A percentile compares a stretch with the other conserved stretches of the same genome.
phyloP scores from a whole-genome alignment of 2,888 invertebrate genomes.

The Chrysotoxum bicinctum region DNA sequence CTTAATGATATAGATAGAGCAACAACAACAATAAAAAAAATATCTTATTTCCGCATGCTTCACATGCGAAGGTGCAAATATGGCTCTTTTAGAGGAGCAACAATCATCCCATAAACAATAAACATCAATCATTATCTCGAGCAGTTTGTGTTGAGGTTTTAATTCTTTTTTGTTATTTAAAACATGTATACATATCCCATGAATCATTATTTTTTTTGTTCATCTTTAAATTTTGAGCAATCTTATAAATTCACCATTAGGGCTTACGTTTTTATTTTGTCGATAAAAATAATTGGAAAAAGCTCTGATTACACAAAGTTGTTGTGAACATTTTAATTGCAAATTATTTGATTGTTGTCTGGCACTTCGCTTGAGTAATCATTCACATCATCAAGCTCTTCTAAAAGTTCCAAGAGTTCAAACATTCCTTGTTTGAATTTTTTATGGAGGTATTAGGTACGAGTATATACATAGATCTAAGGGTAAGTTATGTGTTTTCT shows the following conservation, averaged over 20 bases:
- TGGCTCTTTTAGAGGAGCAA: background rate
- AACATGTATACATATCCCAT: background rate
- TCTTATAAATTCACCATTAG: background rate
- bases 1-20: background rate
- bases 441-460: background rate
- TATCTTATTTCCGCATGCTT: background rate
- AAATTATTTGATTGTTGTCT: background rate
- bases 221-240: background rate
- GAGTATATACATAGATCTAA: background rate
- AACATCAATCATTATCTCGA: constrained; percentile 18
- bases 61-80: constrained; percentile 1
- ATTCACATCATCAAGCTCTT: background rate
- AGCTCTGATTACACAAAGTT: background rate
- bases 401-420: background rate
- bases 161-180: background rate
- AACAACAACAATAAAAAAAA: background rate
- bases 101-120: constrained; percentile 7
- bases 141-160: background rate
- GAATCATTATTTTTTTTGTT: background rate
- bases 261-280: background rate
- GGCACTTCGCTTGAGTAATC: background rate
- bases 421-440: background rate
- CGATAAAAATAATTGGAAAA: background rate
- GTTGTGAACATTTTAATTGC: background rate
- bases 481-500: background rate